Base-by-base conservation (phyloP, 92 coral and sea anemone species). In the Phenganax marumi region DNA sequence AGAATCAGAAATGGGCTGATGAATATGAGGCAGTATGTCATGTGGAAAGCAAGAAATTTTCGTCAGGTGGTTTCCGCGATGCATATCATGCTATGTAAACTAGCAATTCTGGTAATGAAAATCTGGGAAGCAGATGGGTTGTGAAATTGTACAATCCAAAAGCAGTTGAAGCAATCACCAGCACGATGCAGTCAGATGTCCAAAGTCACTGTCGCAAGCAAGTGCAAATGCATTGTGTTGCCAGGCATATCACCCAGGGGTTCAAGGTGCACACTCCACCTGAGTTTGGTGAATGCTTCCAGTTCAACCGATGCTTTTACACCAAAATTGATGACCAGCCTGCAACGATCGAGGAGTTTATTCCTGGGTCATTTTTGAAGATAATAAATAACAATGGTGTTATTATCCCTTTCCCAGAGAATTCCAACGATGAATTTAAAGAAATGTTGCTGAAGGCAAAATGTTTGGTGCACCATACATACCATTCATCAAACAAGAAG, bases 1-100 rank as follows among this genome's bases (percentile, higher is more conserved):
- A 43, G 49, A 56, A 88, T 69, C 73, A 70, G 69, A 61, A 86
- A 82, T 91, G 90, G 94, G 58, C 48, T 53, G 85, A 89, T 79
- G 86, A 71, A 62, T 57, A 43, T 55, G 88, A 87, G 76, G 80
- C 84, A 17, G 85, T 69, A 65, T 70, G 75, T 33, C 56, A 64
- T 69, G 85, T 89, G 55, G 92, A 84, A 57, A 52, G 76, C 77
- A 86, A 65, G 71, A 86, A 46, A 85, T 86, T 89, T 87, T 73
- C 92, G 39, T 87, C 86, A 70, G 92, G 90, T 70, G 91, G 81
- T 17, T 87, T 84, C 71, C 70, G 85, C 55, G 85, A 84, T 56
- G 85, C 89, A 26, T 71, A 69, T 64, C 84, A 85, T 65, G 52
- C 79, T 10, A 26, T 14, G 16, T 47, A 56, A 17, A 70, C 84